Percentiles rank a stretch among this genome's conserved stretches.
Conservation (phyloP, 2,888 invertebrate species). For the Volucella inflata region DNA sequence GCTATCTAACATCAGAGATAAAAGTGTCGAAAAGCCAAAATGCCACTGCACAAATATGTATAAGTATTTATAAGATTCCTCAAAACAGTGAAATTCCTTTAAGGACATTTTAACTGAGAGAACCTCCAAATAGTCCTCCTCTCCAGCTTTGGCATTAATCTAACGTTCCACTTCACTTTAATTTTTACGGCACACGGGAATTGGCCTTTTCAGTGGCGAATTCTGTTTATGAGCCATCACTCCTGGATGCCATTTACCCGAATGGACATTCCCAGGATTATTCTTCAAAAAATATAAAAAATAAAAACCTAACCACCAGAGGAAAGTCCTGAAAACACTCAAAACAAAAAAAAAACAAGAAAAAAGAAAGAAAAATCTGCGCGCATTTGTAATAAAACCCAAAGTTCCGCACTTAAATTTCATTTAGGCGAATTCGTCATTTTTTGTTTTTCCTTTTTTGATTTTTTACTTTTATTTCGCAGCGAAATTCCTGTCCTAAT, state of each 20-base stretch:
- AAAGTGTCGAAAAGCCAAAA: conserved; percentile 12
- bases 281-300: conserved; percentile 45
- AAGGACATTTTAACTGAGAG: conserved; percentile 54
- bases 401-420: conserved; percentile 50
- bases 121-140: conserved; percentile 31
- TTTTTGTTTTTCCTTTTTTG: background rate
- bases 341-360: background rate
- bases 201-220: conserved; percentile 47
- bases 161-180: conserved; percentile 40
- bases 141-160: background rate
- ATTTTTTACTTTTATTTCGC: too few relatives aligned
- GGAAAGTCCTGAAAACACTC: conserved; percentile 25
- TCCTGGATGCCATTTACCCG: conserved; percentile 11
- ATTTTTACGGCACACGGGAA: conserved; percentile 54
- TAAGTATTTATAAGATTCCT: conserved; percentile 41
- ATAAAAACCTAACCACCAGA: conserved; percentile 39
- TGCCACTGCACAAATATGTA: conserved; percentile 36
- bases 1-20: conserved; percentile 5
- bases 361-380: background rate
- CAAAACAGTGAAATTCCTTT: conserved; percentile 24
- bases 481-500: conserved; percentile 28
- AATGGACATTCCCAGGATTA: conserved; percentile 44
- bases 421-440: background rate
- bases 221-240: conserved; percentile 56
- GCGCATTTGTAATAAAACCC: conserved; percentile 35